Base-by-base conservation (phyloP, 1,140 invertebrate species). In the Metaphire vulgaris region DNA sequence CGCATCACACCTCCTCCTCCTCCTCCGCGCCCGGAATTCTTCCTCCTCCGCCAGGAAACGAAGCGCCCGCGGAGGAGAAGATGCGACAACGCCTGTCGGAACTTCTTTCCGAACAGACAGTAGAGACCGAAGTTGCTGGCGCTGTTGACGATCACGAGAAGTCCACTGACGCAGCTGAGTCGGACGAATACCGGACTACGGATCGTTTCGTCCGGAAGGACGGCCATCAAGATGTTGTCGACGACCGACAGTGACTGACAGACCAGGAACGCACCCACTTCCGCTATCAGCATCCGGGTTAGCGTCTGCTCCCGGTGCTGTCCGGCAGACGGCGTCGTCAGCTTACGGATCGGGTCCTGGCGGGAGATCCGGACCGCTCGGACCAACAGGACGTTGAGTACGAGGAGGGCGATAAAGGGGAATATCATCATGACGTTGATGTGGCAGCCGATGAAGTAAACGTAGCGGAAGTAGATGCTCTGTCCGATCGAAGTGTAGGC, bases 201-300 rank as follows among this genome's bases (percentile, higher is more conserved):
- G 21, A 91, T 83, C 68, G 87, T 85, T 2, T 85, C 79, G 0
- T 89, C 89, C 34, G 90, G 89, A 31, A 83, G 79, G 15, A 82
- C 79, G 14, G 82, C 81, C 72, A 82, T 78, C 32, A 84, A 77
- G 30, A 85, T 84, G 77, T 85, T 85, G 81, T 85, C 84, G 21
- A 82, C 77, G 14, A 85, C 82, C 15, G 83, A 81, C 0, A 91
- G 91, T 32, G 90, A 85, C 84, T 93, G 91, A 80, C 92, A 93
- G 1, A 92, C 84, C 16, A 93, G 87, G 81, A 92, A 92, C 68
- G 92, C 86, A 6, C 92, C 87, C 1, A 93, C 91, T 1, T 93
- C 91, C 0, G 90, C 89, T 71, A 93, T 92, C 14, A 93, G 84
- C 80, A 91, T 92, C 21, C 92, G 88, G 0, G 92, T 93, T 88